Evolutionary conservation across 1,140 invertebrate genomes (phyloP).

Genomic region (Drosophila persimilis): DNA sequence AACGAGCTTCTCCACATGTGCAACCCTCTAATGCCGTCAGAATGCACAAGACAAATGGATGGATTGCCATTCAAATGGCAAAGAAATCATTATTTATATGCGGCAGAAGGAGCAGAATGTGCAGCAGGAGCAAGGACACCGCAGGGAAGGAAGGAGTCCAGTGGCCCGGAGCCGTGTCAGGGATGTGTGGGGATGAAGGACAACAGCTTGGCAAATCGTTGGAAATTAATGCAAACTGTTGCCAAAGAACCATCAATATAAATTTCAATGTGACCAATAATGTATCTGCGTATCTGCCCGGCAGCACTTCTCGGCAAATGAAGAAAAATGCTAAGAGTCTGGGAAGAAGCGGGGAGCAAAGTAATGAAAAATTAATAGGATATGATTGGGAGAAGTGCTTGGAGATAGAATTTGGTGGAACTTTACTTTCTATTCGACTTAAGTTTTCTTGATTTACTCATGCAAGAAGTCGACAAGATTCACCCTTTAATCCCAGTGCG

Average conservation of each 20-base stretch:
- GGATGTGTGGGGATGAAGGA: conserved; percentile 3
- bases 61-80: conserved; percentile 42
- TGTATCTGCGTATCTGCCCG: conserved; percentile 16
- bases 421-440: no score
- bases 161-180: no score
- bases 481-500: no score
- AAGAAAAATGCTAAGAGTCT: conserved; percentile 42
- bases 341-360: not conserved
- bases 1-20: not conserved
- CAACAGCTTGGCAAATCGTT: conserved; percentile 25
- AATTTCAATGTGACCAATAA: conserved; percentile 63
- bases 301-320: conserved; percentile 13
- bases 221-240: conserved; percentile 66
- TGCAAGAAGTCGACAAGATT: no score
- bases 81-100: conserved; percentile 69
- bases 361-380: not conserved
- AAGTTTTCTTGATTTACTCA: no score
- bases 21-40: conserved; percentile 1
- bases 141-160: not conserved
- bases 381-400: no score
- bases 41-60: conserved; percentile 30
- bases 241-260: conserved; percentile 64
- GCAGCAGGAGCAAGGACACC: not conserved
- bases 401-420: no score
- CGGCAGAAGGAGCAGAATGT: conserved; percentile 3